Conservation (phyloP, 2,888 invertebrate genomes). For the Alsophila aescularia region DNA sequence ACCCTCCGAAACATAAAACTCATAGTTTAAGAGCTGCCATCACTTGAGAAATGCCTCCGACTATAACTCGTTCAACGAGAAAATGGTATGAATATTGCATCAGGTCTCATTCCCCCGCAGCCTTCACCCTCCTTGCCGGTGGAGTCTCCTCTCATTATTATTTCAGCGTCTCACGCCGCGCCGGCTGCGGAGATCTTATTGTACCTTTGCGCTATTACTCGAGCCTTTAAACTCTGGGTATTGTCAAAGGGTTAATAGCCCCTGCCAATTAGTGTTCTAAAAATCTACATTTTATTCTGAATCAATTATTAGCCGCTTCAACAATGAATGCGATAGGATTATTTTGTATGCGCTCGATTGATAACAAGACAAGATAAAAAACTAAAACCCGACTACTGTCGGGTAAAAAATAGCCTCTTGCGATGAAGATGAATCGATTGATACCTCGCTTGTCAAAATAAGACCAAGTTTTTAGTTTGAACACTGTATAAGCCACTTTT, state of each 20-base stretch:
- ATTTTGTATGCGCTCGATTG: too few species aligned
- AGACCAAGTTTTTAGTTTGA: too few species aligned
- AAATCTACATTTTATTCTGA: too few species aligned
- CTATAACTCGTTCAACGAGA: conserved; percentile 17
- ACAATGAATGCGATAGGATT: too few species aligned
- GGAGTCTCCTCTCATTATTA: conserved; percentile 35
- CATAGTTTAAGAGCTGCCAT: conserved; percentile 18
- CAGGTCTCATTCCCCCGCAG: conserved; percentile 4
- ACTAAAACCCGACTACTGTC: too few species aligned
- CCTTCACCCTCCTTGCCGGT: conserved; percentile 11
- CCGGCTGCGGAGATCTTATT: conserved; percentile 22
- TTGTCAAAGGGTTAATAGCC: not conserved
- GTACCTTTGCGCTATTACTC: conserved; percentile 29
- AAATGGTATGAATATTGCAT: conserved; percentile 42
- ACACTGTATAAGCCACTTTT: too few species aligned
- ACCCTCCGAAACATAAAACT: conserved; percentile 9
- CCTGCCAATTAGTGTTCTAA: not conserved
- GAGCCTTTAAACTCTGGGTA: not conserved
- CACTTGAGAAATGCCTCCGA: conserved; percentile 20
- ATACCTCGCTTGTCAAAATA: too few species aligned
- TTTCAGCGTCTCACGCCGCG: conserved; percentile 30
- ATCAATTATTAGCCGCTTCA: too few species aligned
- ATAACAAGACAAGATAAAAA: too few species aligned
- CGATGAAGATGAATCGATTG: too few species aligned
- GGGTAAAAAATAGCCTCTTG: too few species aligned